phyloP scores from a whole-genome alignment of 37 sponge, comb jelly and placozoan genomes.

The Ephydatia muelleri region DNA sequence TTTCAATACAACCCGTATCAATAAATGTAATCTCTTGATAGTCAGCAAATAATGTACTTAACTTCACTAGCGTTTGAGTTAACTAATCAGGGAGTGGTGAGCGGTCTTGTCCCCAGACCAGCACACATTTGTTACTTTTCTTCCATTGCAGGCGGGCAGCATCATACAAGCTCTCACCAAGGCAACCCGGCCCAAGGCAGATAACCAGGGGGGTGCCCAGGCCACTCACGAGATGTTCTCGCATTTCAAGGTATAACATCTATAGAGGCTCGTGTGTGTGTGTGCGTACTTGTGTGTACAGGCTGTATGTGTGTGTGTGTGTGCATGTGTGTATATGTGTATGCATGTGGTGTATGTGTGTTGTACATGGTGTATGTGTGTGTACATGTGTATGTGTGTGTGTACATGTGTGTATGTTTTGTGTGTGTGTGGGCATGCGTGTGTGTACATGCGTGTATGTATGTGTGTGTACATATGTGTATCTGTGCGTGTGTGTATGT shows the following conservation, averaged over 20 bases:
- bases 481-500: too few relatives aligned
- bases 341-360: too few relatives aligned
- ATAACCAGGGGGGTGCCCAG: background rate
- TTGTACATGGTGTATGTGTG: conserved; percentile 36
- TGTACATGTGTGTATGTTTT: background rate
- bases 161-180: background rate
- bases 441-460: conserved; percentile 16
- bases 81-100: too few relatives aligned
- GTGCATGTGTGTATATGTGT: background rate
- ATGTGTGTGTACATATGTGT: conserved; percentile 31
- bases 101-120: too few relatives aligned
- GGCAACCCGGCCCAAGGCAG: conserved; percentile 9
- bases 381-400: conserved; percentile 25
- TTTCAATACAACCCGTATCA: too few relatives aligned
- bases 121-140: background rate
- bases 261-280: background rate
- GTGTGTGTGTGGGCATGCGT: background rate
- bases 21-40: too few relatives aligned
- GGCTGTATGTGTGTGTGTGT: conserved; percentile 1
- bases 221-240: background rate
- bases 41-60: too few relatives aligned
- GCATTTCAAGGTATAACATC: background rate
- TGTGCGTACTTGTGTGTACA: background rate
- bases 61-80: too few relatives aligned
- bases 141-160: background rate